Evolutionary conservation across 1,140 invertebrate species (phyloP), one percentile per base, ranked within the genome.

Genomic region (Cotesia glomerata): DNA sequence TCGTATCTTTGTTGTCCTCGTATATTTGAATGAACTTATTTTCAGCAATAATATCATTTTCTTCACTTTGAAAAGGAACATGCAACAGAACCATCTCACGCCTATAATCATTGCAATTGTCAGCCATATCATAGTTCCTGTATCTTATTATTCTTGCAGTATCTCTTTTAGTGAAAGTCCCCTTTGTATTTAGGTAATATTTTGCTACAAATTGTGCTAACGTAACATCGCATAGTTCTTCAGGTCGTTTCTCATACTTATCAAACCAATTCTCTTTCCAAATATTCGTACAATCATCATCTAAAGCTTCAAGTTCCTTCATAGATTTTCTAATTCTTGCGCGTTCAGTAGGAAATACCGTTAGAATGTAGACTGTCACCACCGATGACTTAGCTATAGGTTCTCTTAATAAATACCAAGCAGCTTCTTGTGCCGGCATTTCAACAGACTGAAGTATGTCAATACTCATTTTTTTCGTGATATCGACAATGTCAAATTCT

Each of bases 1-100:
- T 64, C n/a, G 39, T 13, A 16, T 13, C 62, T 32, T 72, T 63
- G 56, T 73, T 74, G 1, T 66, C 67, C 39, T 74, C 61, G 59
- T 76, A 81, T 36, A 80, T 71, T 56, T 64, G 3, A 26, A 79
- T 70, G 72, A 77, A 82, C 74, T 77, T 78, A 56, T 73, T 78
- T n/a, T 80, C 76, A 36, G 69, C 75, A 34, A 81, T 54, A 70
- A 81, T 77, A 26, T 82, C 81, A 8, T 11, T 9, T 61, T 80
- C 69, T 80, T 82, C 83, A 80, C 74, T 77, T 62, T 70, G 36
- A 74, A 83, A 85, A 32, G 81, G 80, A 71, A 82, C 34, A 73
- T 84, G 77, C 26, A 83, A 69, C 7, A 72, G 54, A 54, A 84
- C 79, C 79, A 82, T 82, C 74, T 85, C 83, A 45, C 82, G 62